phyloP scores from a whole-genome alignment of 2,113 vertebrate species.

The Thalassoma bifasciatum region DNA sequence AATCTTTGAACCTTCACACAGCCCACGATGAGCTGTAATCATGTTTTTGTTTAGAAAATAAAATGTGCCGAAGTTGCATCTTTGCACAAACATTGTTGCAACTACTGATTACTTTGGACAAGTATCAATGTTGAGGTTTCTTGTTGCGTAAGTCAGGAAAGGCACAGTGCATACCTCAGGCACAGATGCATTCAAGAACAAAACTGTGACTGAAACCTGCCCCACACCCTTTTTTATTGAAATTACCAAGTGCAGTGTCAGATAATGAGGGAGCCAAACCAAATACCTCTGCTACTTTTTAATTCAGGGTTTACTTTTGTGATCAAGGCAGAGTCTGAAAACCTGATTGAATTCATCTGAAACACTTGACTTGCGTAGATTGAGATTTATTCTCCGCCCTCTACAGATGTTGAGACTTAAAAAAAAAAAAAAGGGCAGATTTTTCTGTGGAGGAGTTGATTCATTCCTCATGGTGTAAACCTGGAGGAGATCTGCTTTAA shows the following conservation, averaged over 20 bases:
- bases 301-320: background rate
- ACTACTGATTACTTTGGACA: no score
- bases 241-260: background rate
- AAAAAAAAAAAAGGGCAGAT: background rate
- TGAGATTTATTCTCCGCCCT: background rate
- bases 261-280: slow-evolving; percentile 10
- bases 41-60: no score
- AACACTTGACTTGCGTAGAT: background rate
- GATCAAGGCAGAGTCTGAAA: slow-evolving; percentile 5
- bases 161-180: background rate
- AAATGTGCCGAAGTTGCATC: no score
- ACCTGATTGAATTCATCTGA: background rate
- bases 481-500: background rate
- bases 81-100: no score
- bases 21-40: no score
- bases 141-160: no score
- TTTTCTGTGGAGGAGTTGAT: slow-evolving; percentile 4
- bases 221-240: background rate
- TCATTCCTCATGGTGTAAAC: background rate
- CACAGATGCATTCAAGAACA: background rate
- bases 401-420: background rate
- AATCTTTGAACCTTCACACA: no score
- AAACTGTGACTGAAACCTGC: background rate
- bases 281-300: background rate
- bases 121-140: no score